Conservation (phyloP, 2,797 vertebrate species). For the Eulemur mongoz region DNA sequence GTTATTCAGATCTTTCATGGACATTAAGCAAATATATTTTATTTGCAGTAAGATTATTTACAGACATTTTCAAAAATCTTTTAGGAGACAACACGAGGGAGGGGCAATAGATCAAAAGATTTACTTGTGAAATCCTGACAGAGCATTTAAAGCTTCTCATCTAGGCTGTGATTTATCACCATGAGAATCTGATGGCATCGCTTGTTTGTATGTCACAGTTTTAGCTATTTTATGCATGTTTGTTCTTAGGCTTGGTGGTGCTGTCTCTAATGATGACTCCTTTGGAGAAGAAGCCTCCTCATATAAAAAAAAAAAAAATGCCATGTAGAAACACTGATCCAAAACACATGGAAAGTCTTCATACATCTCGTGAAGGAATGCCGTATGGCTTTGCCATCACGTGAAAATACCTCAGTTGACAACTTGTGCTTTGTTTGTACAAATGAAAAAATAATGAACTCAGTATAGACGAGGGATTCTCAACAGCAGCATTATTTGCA, state of each 20-base stretch:
- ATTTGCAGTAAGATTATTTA: conserved; percentile 39
- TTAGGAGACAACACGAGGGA: conserved; percentile 21
- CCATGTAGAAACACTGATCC: not conserved
- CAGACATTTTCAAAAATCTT: not conserved
- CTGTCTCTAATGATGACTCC: not conserved
- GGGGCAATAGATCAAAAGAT: conserved; percentile 17
- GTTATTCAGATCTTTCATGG: not conserved
- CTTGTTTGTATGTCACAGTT: not conserved
- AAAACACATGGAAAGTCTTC: not conserved
- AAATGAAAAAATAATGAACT: not conserved
- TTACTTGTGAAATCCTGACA: conserved; percentile 11
- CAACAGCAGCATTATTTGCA: accelerated
- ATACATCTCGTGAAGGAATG: not conserved
- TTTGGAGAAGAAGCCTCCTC: not conserved
- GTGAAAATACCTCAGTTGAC: not conserved
- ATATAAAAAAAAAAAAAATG: not conserved
- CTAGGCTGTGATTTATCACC: conserved; percentile 33
- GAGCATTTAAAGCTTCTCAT: not conserved
- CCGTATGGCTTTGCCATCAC: too few relatives aligned
- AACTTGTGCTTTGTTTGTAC: not conserved
- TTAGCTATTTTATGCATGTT: not conserved
- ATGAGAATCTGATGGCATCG: not conserved
- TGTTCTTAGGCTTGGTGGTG: not conserved
- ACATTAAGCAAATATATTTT: conserved; percentile 40
- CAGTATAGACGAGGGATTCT: not conserved